Conservation (phyloP, 2,797 vertebrate species). For the Oryzias sinensis region DNA sequence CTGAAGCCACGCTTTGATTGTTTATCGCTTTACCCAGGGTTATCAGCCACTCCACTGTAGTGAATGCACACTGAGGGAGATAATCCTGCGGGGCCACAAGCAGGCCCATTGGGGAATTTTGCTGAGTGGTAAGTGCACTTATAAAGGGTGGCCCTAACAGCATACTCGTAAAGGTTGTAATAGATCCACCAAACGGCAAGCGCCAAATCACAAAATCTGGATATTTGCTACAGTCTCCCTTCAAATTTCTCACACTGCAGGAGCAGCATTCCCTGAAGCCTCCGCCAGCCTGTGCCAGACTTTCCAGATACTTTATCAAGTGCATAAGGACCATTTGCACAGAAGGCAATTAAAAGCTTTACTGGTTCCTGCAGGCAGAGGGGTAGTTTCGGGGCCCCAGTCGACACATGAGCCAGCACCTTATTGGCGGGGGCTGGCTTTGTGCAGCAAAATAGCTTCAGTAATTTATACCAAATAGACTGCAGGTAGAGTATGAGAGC, state of each 20-base stretch:
- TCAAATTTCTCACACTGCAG: conserved; percentile 27
- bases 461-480: conserved; percentile 94
- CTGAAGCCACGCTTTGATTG: conserved; percentile 82
- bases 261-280: conserved; percentile 57
- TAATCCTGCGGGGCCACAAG: conserved; percentile 53
- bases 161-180: conserved; percentile 55
- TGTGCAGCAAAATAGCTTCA: conserved; percentile 90
- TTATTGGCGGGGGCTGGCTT: conserved; percentile 88
- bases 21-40: conserved; percentile 77
- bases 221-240: conserved; percentile 21
- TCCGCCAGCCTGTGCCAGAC: conserved; percentile 62
- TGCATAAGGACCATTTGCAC: conserved; percentile 91
- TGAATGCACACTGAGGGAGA: conserved; percentile 65
- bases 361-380: conserved; percentile 95
- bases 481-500: conserved; percentile 86
- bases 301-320: conserved; percentile 81
- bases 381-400: conserved; percentile 94
- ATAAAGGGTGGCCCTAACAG: conserved; percentile 55
- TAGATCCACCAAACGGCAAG: conserved; percentile 39
- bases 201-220: conserved; percentile 38
- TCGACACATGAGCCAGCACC: conserved; percentile 94
- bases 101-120: conserved; percentile 54
- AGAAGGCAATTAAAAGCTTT: conserved; percentile 99
- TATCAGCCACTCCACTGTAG: conserved; percentile 73
- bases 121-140: conserved; percentile 53